These are phyloP conservation scores for Cassiopea xamachana DNA, from an alignment of 30 jellyfish, hydroid and myxozoan genomes.

Conservation along the genomic window DNA sequence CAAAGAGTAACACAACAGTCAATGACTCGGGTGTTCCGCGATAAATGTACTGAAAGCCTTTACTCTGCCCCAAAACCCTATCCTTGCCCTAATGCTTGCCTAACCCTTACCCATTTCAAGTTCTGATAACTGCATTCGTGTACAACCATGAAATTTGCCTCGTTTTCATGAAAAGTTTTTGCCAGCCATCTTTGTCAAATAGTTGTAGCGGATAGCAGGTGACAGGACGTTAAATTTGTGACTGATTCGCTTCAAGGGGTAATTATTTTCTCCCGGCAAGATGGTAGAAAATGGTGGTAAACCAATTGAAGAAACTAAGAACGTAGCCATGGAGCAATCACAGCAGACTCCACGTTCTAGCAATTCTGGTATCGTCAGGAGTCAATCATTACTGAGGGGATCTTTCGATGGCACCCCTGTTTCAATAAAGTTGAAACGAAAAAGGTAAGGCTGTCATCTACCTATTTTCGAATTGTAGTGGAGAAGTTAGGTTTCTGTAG, in stretches of 20 bases:
- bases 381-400: conserved; percentile 1
- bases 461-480: neutral
- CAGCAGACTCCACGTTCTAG: conserved; percentile 3
- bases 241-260: too few relatives aligned
- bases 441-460: conserved; percentile 1
- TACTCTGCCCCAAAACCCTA: too few relatives aligned
- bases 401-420: conserved; percentile 39
- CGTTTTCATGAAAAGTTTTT: neutral
- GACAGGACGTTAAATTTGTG: too few relatives aligned
- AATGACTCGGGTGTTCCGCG: too few relatives aligned
- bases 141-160: neutral
- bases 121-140: too few relatives aligned
- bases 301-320: neutral
- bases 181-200: neutral
- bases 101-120: too few relatives aligned
- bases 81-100: too few relatives aligned
- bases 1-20: too few relatives aligned
- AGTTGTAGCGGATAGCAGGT: neutral
- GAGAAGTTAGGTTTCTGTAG: too few relatives aligned
- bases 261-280: neutral
- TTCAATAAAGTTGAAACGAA: conserved; percentile 28
- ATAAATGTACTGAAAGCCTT: too few relatives aligned
- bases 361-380: neutral
- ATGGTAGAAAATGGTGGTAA: conserved; percentile 23
- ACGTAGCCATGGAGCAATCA: conserved; percentile 3